Conservation (phyloP, 1,140 invertebrate genomes). For the Oscheius sp. region DNA sequence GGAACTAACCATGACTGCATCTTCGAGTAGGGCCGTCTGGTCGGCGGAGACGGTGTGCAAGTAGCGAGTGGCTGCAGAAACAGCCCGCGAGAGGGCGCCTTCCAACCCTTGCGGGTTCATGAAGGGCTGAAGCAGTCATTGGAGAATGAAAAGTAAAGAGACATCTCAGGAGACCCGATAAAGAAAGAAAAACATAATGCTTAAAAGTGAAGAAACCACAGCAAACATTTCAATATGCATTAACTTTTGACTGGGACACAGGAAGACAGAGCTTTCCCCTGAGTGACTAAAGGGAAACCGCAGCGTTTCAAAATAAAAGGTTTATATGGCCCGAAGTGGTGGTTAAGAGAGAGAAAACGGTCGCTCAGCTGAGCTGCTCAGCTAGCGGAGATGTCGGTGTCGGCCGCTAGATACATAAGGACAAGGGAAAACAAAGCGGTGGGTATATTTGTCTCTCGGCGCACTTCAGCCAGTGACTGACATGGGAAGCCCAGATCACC, state of each 20-base stretch:
- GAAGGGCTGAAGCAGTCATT: background rate
- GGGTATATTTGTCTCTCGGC: background rate
- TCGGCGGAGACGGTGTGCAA: background rate
- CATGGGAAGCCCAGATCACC: too few relatives aligned
- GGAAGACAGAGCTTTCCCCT: too few relatives aligned
- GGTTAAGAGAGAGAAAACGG: too few relatives aligned
- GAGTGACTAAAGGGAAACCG: too few relatives aligned
- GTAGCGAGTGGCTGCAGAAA: background rate
- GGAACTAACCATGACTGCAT: background rate
- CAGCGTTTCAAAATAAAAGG: too few relatives aligned
- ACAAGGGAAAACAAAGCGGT: slow-evolving; percentile 4
- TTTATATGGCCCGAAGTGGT: too few relatives aligned
- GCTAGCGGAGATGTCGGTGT: too few relatives aligned
- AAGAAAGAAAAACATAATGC: too few relatives aligned
- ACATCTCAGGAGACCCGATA: background rate
- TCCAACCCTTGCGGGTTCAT: background rate
- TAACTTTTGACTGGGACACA: too few relatives aligned
- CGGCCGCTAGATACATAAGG: slow-evolving; percentile 11
- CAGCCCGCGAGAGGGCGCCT: background rate
- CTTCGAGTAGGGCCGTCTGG: background rate
- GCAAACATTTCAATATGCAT: too few relatives aligned
- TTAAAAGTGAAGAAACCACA: too few relatives aligned
- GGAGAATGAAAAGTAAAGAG: background rate
- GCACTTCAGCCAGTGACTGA: background rate
- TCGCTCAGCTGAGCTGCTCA: background rate